phyloP scores from a whole-genome alignment of 1,140 invertebrate genomes.

The Hirudo medicinalis region DNA sequence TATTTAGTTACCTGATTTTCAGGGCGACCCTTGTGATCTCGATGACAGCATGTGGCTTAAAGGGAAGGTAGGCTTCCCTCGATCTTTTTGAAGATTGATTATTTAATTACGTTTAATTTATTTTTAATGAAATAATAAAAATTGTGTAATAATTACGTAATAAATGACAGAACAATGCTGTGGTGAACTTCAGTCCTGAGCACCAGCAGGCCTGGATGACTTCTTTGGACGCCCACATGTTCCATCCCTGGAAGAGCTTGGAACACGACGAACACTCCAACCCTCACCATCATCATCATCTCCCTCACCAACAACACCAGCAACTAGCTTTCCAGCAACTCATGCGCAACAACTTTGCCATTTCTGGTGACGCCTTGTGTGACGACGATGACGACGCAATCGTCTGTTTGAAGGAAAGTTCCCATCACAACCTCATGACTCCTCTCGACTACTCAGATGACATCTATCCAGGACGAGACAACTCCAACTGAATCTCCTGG shows the following conservation, averaged over 20 bases:
- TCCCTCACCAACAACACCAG: background rate
- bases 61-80: background rate
- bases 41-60: constrained; percentile 5
- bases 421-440: background rate
- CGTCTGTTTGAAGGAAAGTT: constrained; percentile 5
- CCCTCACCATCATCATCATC: background rate
- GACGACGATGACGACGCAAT: constrained; percentile 9
- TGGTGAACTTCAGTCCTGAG: background rate
- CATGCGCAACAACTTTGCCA: background rate
- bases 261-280: background rate
- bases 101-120: too few species aligned
- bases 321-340: background rate
- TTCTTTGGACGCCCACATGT: background rate
- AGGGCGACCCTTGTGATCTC: background rate
- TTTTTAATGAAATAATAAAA: too few species aligned
- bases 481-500: too few species aligned
- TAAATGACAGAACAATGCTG: background rate
- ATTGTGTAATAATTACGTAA: too few species aligned
- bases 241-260: constrained; percentile 4
- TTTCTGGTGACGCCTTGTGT: background rate
- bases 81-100: too few species aligned
- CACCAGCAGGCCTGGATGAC: constrained; percentile 1
- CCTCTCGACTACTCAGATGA: background rate
- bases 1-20: background rate
- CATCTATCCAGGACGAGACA: background rate